Evolutionary conservation across 2,113 vertebrate genomes (phyloP), one percentile per base, ranked within the genome.

Genomic region (Tamias sibiricus): DNA sequence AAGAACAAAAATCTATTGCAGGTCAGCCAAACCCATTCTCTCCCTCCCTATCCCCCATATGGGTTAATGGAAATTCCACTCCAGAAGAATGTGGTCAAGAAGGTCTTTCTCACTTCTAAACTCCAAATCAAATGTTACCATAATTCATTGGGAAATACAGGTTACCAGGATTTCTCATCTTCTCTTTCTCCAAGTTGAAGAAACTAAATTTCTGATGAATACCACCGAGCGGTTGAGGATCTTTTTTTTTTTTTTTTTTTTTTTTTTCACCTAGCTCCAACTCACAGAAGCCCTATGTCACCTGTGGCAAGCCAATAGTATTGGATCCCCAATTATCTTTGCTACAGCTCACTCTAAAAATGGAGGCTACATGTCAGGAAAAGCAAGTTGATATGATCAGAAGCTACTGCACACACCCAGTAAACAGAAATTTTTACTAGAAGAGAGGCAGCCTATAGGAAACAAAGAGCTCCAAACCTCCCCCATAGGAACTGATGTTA

Each of bases 401-500:
- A 62, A 37, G 22, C 30, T 91, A 68, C 92, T 54, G 64, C 30
- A 87, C 30, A 22, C n/a, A 87, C 28, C 47, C 6, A 28, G 24
- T 64, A 32, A 19, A 64, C 30, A 77, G 49, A 81, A 20, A 64
- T 44, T 24, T 64, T 81, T 90, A 72, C 37, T 12, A n/a, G 35
- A 6, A 69, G n/a, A 62, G 28, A 47, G 42, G 68, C 42, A 77
- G 13, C 37, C 66, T 40, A 52, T 68, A 87, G 64, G n/a, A 81
- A 81, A 69, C 4, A 76, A 20, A 69, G 59, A 62, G n/a, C 49
- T 76, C 81, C 42, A 47, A 82, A 91, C 35, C 12, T 71, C 76
- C 24, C 83, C 74, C 57, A 66, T 52, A 94, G 42, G 13, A 87
- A 91, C 42, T 96, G 82, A 76, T 40, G 66, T 57, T 81, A 81